Base-by-base conservation (phyloP, 1,140 invertebrate genomes). In the Aplysia californica region DNA sequence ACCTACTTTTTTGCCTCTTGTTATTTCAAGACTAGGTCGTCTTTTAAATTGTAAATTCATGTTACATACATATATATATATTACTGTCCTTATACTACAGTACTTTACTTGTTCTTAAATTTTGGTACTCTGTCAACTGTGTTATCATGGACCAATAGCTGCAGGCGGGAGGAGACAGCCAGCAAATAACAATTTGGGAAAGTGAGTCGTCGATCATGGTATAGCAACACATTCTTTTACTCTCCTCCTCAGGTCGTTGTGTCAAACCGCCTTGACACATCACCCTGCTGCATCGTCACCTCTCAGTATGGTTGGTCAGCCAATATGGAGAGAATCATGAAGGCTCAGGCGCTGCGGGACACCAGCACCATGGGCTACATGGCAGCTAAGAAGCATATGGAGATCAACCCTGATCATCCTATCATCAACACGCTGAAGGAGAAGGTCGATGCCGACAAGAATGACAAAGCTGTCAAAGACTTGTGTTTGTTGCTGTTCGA, bases 241-340 rank as follows among this genome's bases (percentile, higher is more conserved):
- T 50, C n/a, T 72, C 61, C 58, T 64, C 82, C 85, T 18, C 76
- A 91, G 89, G 96, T 98, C 20, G 94, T 96, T 0, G 95, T 99
- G 0, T 97, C 96, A 1, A 98, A 98, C 90, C 85, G 93, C 84
- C 90, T 99, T 72, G 97, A 98, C 98, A 97, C 1, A 97, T 98
- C 0, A 99, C 67, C 67, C 6, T 97, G 91, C 99, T 70, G 98
- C 89, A 99, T 99, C 85, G 98, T 99, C 26, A 99, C 98, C 20
- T 96, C 96, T n/a, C 97, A 70, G n/a, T 70, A 70, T 55, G 67
- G 44, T 61, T 99, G 97, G 98, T 96, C 97, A 10, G 97, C 98
- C 3, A 99, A 99, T 90, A 99, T 99, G 98, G 98, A 99, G 88
- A 93, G 98, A 75, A 99, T 99, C 90, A 99, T 99, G 97, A 99